Evolutionary conservation across 1,140 invertebrate species (phyloP), one percentile per base, ranked within the genome.

Genomic region (Megalopta genalis): DNA sequence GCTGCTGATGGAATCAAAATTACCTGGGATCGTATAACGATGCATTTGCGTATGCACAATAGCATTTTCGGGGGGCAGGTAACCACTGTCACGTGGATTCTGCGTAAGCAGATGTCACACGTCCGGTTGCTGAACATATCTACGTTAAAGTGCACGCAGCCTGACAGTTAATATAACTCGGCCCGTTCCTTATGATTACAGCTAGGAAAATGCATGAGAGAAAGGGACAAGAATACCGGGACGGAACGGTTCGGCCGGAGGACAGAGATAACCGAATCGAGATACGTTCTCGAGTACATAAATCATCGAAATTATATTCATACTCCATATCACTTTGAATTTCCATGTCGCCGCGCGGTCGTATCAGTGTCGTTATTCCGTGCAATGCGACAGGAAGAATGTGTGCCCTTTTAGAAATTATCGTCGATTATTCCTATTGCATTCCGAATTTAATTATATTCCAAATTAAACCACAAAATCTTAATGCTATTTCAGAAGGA

Each of bases 91-190:
- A 46, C 39, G 39, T 12, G 64, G 39, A 49, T 54, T 64, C 49
- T 32, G 37, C 52, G 69, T 77, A 72, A 72, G 60, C 69, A 72
- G 76, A 78, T 64, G 60, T 72, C 69, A 65, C 60, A 65, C 60
- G 69, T 64, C 37, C 27, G 49, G 42, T 49, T 49, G 2, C 7
- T 23, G 60, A 72, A 64, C 54, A 46, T 25, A 23, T 72, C 49
- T 46, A 52, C 71, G 46, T 32, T 39, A 72, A 78, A 72, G 76
- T 72, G 71, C 72, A 78, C 63, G 60, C 63, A 78, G 72, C 68
- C 52, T 62, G 76, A 78, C 76, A 78, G 76, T 72, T 78, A 71
- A 78, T 78, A 78, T 78, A 78, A 78, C 76, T 78, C 69, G 69
- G 68, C 21, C 21, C n/a, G 60, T 25, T 64, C 69, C 76, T 72